Conservation (phyloP, 1,140 invertebrate species). For the Meloidogyne floridensis region DNA sequence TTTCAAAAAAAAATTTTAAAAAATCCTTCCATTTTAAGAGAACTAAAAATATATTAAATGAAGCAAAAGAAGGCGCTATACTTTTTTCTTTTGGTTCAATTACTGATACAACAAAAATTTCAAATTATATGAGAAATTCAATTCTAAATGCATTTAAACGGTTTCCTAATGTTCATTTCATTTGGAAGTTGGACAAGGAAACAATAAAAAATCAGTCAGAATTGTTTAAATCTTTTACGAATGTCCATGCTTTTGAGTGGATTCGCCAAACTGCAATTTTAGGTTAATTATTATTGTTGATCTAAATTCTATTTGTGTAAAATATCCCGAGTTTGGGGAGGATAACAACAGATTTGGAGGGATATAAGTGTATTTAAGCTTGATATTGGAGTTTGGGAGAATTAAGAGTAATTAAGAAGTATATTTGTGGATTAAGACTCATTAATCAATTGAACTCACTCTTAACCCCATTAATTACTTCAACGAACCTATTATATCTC, state of each 20-base stretch:
- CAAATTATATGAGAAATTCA: conserved; percentile 13
- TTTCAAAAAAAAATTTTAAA: neutral
- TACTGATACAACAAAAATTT: conserved; percentile 34
- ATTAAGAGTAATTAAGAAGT: no score
- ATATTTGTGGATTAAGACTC: no score
- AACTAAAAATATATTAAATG: conserved; percentile 5
- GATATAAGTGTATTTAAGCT: no score
- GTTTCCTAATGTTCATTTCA: conserved; percentile 30
- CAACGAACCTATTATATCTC: no score
- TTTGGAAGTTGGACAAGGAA: conserved; percentile 37
- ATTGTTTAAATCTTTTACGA: conserved; percentile 5
- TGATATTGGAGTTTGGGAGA: no score
- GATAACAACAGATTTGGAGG: no score
- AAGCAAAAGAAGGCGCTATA: conserved; percentile 32
- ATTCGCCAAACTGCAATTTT: conserved; percentile 13
- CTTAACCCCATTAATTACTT: no score
- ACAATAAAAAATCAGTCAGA: neutral
- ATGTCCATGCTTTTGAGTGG: conserved; percentile 25
- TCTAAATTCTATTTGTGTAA: neutral
- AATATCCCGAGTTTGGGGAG: neutral
- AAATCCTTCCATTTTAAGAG: conserved; percentile 12
- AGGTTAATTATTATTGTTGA: conserved; percentile 4
- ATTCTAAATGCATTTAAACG: conserved; percentile 28
- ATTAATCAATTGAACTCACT: no score
- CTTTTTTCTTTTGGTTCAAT: conserved; percentile 45